Evolutionary conservation across 2,113 vertebrate genomes (phyloP), one percentile per base, ranked within the genome.

Genomic region (Macrotis lagotis): DNA sequence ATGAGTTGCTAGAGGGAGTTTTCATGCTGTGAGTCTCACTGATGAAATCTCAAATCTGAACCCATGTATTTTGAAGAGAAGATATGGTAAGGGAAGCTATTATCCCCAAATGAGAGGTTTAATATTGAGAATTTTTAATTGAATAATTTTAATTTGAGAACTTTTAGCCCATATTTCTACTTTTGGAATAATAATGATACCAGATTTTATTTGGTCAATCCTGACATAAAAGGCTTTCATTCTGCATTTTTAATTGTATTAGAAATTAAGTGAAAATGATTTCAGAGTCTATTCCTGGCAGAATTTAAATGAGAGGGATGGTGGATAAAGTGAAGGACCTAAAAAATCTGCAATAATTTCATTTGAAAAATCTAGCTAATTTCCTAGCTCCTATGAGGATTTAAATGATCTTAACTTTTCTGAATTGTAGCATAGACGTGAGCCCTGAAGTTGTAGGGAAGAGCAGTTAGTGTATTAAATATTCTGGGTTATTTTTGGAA

Each of bases 331-430:
- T 92, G 50, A 91, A 31, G 1, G 37, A 50, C 48, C 44, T 5
- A 28, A 55, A 49, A 91, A 93, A 53, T 47, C 31, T 44, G 31
- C 25, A 52, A 25, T 31, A 52, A 37, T 91, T 95, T 94, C 66
- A 95, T 93, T 95, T 93, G 91, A 96, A 96, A 94, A 94, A 50
- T 92, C 89, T 14, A 83, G 49, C 50, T 26, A 91, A 7, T 55
- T 22, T 95, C 95, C 91, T 92, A 6, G 83, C 91, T 96, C 94
- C 51, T 91, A 96, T 92, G 55, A 93, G 88, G 55, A 96, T 95
- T 95, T 94, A 59, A 94, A 94, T 26, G 90, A 24, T 51, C 95
- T 95, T 94, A 4, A 4, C 9, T 94, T 91, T 55, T 93, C 48
- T 94, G 74, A 91, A 92, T 95, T 95, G 92, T 92, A 91, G 25